Evolutionary conservation across 1,140 invertebrate genomes (phyloP), one percentile per base, ranked within the genome.

Genomic region (Mycetomoellerius zeteki): DNA sequence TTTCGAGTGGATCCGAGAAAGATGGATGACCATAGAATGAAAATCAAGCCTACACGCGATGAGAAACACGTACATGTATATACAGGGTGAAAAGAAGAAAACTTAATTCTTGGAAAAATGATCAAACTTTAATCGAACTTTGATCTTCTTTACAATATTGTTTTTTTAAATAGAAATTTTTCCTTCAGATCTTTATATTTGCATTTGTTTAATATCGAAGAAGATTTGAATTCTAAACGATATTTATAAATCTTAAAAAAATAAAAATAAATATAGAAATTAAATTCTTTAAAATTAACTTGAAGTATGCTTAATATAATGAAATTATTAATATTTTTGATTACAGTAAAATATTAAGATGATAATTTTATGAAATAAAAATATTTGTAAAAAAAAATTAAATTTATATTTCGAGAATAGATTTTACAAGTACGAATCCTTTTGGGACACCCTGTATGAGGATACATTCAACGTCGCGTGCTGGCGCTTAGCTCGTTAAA

Each of bases 1-100:
- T 77, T n/a, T 56, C 62, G 60, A 75, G 86, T 77, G 58, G 80
- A 84, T 19, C 37, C 33, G 37, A 82, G 62, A 86, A 64, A 80
- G 86, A 72, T 81, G 73, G 86, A 67, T 81, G 88, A 85, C 82
- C 27, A 72, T 84, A 72, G 60, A 27, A 52, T 80, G 80, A 80
- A 78, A 72, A 89, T 89, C 86, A 81, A 86, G 86, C 30, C 50
- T 89, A 86, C 82, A 64, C 73, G 73, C 65, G 73, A 86, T 86
- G 73, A 86, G 84, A 67, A 85, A 86, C 69, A 62, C 24, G 80
- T 84, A 84, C 54, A 52, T 47, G 19, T 60, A 73, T 47, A 84
- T 84, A 82, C 7, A 62, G 54, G 54, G 54, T 60, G 69, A n/a
- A 73, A 73, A 73, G 69, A 60, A n/a, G 6, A 50, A 24, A n/a